Percentiles rank a stretch among this genome's conserved stretches.
These are phyloP conservation scores for Loxodonta africana DNA, from an alignment of 2,113 vertebrate genomes.

Conservation along the genomic window DNA sequence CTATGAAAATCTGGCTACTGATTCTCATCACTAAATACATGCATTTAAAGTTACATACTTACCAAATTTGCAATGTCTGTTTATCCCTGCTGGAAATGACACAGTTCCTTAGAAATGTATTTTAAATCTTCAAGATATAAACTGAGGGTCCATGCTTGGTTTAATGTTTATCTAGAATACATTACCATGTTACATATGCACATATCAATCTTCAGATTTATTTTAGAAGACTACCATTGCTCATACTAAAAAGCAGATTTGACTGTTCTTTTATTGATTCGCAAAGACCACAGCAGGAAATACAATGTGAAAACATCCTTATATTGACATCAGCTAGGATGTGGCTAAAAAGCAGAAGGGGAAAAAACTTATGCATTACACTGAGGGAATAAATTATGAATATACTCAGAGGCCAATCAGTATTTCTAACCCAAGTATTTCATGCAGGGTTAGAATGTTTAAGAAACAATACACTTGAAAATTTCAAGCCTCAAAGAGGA, in stretches of 20 bases:
- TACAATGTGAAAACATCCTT: conserved; percentile 15
- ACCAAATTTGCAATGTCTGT: conserved; percentile 78
- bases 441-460: neutral
- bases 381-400: neutral
- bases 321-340: conserved; percentile 7
- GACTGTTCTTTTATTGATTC: neutral
- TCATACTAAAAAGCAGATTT: conserved; percentile 42
- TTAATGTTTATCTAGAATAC: conserved; percentile 72
- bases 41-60: conserved; percentile 83
- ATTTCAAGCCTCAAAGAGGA: conserved; percentile 6
- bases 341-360: neutral
- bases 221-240: conserved; percentile 53
- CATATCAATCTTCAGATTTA: conserved; percentile 43
- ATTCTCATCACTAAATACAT: conserved; percentile 70
- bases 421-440: conserved; percentile 5
- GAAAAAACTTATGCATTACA: neutral
- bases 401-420: neutral
- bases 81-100: conserved; percentile 79
- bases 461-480: conserved; percentile 20
- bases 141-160: conserved; percentile 65
- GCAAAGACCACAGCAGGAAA: conserved; percentile 54
- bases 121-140: conserved; percentile 82
- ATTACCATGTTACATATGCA: conserved; percentile 69
- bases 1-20: conserved; percentile 30
- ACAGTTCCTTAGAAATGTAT: conserved; percentile 79